phyloP scores from a whole-genome alignment of 1,140 invertebrate genomes.

The Brachionus koreanus region DNA sequence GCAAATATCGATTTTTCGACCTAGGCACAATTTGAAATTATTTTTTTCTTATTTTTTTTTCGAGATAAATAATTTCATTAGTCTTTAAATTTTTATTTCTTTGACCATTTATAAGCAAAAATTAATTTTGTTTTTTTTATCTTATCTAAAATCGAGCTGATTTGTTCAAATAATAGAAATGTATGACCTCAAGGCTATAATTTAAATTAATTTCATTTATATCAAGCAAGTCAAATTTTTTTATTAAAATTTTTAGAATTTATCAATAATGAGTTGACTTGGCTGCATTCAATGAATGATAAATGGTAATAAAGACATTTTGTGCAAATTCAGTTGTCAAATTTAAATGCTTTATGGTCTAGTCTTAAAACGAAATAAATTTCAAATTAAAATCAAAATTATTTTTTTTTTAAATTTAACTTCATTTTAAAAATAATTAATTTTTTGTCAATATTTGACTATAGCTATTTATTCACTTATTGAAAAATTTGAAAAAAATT shows the following conservation, averaged over 20 bases:
- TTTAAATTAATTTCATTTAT: slow-evolving; percentile 13
- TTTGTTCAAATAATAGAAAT: not conserved
- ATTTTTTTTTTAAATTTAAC: too few relatives aligned
- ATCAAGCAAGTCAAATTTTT: not conserved
- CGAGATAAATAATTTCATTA: not conserved
- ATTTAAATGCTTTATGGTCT: not conserved
- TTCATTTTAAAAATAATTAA: too few relatives aligned
- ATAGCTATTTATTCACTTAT: too few relatives aligned
- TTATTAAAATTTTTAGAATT: not conserved
- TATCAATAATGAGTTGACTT: not conserved
- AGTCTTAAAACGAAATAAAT: not conserved
- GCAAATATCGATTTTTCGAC: not conserved
- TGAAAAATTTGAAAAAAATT: too few relatives aligned
- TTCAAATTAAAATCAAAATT: not conserved
- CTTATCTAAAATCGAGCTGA: not conserved
- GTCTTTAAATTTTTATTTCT: not conserved
- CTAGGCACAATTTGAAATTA: not conserved
- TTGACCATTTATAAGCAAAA: not conserved
- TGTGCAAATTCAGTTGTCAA: not conserved
- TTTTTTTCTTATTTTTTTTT: not conserved
- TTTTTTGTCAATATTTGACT: too few relatives aligned
- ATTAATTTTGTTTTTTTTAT: not conserved
- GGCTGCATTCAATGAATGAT: not conserved
- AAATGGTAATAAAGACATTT: not conserved
- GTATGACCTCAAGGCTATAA: not conserved